Evolutionary conservation across 2,888 invertebrate species (phyloP), one percentile per base, ranked within the genome.

Genomic region (Perizoma flavofasciatum): DNA sequence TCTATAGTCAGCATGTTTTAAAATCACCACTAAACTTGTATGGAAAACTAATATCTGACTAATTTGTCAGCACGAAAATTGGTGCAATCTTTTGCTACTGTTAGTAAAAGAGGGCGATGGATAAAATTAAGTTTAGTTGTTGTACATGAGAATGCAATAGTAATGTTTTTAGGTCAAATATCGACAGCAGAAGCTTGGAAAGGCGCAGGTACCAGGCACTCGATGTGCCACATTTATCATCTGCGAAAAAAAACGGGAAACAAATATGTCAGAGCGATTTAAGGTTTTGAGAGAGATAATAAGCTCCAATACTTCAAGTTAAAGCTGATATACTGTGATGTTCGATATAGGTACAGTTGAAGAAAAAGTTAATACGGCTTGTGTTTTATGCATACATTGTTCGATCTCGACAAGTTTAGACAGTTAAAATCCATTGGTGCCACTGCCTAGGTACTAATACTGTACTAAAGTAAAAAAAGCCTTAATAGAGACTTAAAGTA

Each of bases 161-260:
- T 44, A 59, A 40, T 45, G 22, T 54, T 59, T 55, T 55, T 51
- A 51, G 60, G 48, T 60, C 60, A 60, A 50, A 58, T 51, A 51
- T 50, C 47, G 54, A 43, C 46, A 41, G 33, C 35, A 46, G 39
- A 44, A 44, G 50, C 47, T 41, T n/a, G 48, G n/a, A 43, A 54
- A 46, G 45, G 45, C 53, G 50, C 46, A 51, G 48, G 49, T 47
- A 59, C 59, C 62, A 55, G 49, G 49, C 48, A 49, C 53, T 51
- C 22, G 48, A 59, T 50, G 53, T 47, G 53, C 22, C 49, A 55
- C 55, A 59, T 63, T 63, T 62, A 60, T 65, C 60, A 65, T 61
- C 49, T 44, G 49, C 10, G 50, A 43, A 48, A 54, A 49, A 49
- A 48, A 48, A 61, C 48, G 48, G 32, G 45, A 49, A 41, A 59